Percentiles rank a stretch among this genome's conserved stretches.
These are phyloP conservation scores for Drosophila falleni DNA, from an alignment of 2,888 invertebrate species.

Conservation along the genomic window DNA sequence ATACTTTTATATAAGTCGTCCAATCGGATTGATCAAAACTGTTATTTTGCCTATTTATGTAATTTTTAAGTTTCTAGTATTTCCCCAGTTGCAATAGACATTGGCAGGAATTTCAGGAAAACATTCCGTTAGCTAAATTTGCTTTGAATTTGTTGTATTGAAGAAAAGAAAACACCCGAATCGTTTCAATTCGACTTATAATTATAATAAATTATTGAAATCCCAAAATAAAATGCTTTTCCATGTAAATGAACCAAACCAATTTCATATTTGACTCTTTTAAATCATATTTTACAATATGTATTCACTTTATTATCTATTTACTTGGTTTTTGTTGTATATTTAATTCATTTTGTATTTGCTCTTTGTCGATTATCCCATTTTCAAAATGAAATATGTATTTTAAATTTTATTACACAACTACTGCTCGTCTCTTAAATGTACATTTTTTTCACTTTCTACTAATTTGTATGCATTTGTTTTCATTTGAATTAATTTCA, in stretches of 20 bases:
- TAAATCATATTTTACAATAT: slow-evolving; percentile 70
- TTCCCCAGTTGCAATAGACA: slow-evolving; percentile 23
- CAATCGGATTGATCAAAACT: slow-evolving; percentile 9
- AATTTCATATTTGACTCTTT: slow-evolving; percentile 25
- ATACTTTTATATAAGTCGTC: slow-evolving; percentile 22
- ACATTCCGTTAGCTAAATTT: slow-evolving; percentile 11
- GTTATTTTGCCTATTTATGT: slow-evolving; percentile 30
- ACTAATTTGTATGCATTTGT: slow-evolving; percentile 71
- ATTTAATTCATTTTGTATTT: slow-evolving; percentile 51
- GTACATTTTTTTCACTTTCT: slow-evolving; percentile 62
- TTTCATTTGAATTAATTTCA: slow-evolving; percentile 55
- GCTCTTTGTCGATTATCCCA: slow-evolving; percentile 56
- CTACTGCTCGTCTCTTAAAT: slow-evolving; percentile 69
- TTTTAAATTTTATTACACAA: slow-evolving; percentile 71
- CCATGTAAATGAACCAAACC: neutral
- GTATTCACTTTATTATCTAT: slow-evolving; percentile 71
- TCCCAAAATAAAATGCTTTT: neutral
- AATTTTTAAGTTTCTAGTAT: slow-evolving; percentile 20
- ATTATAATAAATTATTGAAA: slow-evolving; percentile 19
- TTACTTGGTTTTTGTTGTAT: slow-evolving; percentile 50
- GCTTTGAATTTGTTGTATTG: neutral
- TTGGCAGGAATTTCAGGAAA: neutral
- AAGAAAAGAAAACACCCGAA: neutral
- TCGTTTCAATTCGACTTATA: neutral
- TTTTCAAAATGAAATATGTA: slow-evolving; percentile 58